Evolutionary conservation across 1,140 invertebrate genomes (phyloP), one percentile per base, ranked within the genome.

Genomic region (Papilio aristodemus): DNA sequence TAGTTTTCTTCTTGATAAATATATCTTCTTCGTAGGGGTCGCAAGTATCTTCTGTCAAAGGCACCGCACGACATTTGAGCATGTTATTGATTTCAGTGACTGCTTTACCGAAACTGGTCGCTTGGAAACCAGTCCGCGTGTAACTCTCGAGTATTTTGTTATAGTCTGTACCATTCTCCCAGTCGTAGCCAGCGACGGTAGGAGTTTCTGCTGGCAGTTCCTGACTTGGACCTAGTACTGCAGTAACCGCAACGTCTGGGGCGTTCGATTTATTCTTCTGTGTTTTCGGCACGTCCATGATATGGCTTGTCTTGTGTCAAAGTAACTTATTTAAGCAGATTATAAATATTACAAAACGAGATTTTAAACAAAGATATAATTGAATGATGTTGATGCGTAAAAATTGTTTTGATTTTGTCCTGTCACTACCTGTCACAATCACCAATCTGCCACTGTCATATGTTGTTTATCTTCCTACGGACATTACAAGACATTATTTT

Each of bases 71-170:
- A 79, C 93, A 93, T 79, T 94, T 91, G 77, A 99, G 94, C 98
- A 99, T 99, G 94, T 94, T 95, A 75, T 97, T 96, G 58, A 99
- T 96, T 94, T 99, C 97, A 64, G 96, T 92, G 0, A 99, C 95
- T 10, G 97, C 97, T 80, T 95, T 91, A 0, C 97, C 98, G 91
- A 99, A 97, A 93, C 96, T 98, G 0, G 98, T 98, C 0, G 99
- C 98, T 94, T 99, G 99, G 88, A 99, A 99, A 54, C 99, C 99
- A 46, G 95, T 96, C 64, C 93, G 93, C 57, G 93, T 84, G 84
- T 97, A 99, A 19, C 95, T 95, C 69, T 96, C 88, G 4, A 99
- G 93, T 17, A 99, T 85, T 79, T 94, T 94, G 74, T 96, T 93
- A 89, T 98, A 99, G 87, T 99, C 94, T 19, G 99, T 92, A 8